These are phyloP conservation scores for Cassiopea xamachana DNA, from an alignment of 30 jellyfish, hydroid and myxozoan genomes.

Conservation along the genomic window DNA sequence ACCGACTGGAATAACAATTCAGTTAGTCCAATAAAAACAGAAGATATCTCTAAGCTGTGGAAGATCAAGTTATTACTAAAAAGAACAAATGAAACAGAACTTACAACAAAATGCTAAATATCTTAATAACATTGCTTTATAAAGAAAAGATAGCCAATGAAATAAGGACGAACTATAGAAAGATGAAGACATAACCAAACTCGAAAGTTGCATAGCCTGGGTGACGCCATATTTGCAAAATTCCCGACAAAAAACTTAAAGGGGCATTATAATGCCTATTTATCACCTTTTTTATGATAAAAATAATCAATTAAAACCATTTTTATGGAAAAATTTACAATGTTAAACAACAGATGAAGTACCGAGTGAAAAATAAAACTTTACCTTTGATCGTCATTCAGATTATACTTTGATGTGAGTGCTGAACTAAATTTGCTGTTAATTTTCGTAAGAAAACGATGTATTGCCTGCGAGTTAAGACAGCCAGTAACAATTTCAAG, in stretches of 20 bases:
- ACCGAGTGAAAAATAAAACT: not conserved
- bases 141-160: too few relatives aligned
- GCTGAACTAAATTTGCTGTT: constrained; percentile 2
- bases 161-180: too few relatives aligned
- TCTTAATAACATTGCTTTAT: too few relatives aligned
- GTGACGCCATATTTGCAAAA: too few relatives aligned
- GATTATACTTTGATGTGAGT: not conserved
- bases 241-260: too few relatives aligned
- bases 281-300: too few relatives aligned
- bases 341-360: not conserved
- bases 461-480: constrained; percentile 5
- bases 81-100: not conserved
- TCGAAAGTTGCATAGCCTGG: too few relatives aligned
- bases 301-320: too few relatives aligned
- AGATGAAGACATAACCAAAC: too few relatives aligned
- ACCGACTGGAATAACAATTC: constrained; percentile 18
- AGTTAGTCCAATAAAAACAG: constrained; percentile 33
- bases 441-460: not conserved
- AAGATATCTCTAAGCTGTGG: constrained; percentile 33
- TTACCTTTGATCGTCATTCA: constrained; percentile 31
- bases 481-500: not conserved
- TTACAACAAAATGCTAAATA: not conserved
- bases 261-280: too few relatives aligned
- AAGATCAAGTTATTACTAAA: not conserved
- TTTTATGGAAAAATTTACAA: too few relatives aligned